Conservation (phyloP, 1,140 invertebrate genomes). For the Schlechtendalia chinensis region DNA sequence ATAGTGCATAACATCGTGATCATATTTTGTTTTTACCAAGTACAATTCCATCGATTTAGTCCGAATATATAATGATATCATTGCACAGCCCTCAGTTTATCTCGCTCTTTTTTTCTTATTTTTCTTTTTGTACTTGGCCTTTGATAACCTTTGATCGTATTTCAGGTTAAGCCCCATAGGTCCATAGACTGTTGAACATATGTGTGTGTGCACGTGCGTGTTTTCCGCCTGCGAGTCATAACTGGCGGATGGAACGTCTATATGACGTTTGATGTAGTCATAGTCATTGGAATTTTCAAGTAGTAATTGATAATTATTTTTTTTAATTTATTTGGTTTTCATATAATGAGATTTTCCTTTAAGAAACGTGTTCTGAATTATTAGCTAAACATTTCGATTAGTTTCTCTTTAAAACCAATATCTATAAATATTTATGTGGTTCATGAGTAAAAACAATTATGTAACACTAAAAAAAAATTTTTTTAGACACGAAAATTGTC, state of each 20-base stretch:
- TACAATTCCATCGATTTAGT: slow-evolving; percentile 4
- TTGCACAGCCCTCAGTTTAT: neutral
- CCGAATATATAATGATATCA: neutral
- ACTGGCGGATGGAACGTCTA: neutral
- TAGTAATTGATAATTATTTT: too few species aligned
- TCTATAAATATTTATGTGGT: too few species aligned
- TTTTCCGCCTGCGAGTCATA: neutral
- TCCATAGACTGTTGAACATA: slow-evolving; percentile 29
- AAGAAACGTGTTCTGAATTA: too few species aligned
- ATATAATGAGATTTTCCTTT: too few species aligned
- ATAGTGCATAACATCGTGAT: neutral
- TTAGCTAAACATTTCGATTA: too few species aligned
- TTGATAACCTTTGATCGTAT: slow-evolving; percentile 34
- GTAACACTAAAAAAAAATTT: too few species aligned
- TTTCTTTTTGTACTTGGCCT: neutral
- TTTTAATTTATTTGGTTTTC: too few species aligned
- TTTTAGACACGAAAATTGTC: too few species aligned
- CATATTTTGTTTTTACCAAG: neutral
- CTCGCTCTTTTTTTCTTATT: neutral
- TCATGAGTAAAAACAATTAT: too few species aligned
- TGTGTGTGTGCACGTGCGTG: neutral
- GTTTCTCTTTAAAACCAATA: too few species aligned
- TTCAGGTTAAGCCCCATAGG: slow-evolving; percentile 1
- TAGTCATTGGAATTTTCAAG: neutral
- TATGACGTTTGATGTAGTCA: neutral